A percentile compares a stretch with the other conserved stretches of the same genome.
Evolutionary conservation across 1,140 invertebrate genomes (phyloP).

Genomic region (Drosophila parabipectinata): DNA sequence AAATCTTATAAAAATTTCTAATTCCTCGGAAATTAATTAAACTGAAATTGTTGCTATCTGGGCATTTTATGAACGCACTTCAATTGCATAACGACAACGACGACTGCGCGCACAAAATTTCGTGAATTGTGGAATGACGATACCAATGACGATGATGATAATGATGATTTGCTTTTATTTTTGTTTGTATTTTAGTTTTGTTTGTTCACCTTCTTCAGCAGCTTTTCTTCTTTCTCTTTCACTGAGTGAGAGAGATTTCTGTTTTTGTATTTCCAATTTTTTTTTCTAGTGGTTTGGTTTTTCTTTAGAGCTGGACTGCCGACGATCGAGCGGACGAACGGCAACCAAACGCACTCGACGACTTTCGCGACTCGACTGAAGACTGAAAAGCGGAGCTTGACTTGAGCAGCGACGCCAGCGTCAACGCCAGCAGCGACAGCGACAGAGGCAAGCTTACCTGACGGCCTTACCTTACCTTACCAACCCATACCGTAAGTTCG

Average conservation of each 20-base stretch:
- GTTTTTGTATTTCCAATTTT: constrained; percentile 13
- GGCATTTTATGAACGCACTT: constrained; percentile 67
- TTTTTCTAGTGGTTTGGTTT: constrained; percentile 24
- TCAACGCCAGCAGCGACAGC: neutral
- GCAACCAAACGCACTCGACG: constrained; percentile 79
- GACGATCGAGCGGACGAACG: constrained; percentile 51
- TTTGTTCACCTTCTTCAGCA: constrained; percentile 31
- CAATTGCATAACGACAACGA: constrained; percentile 73
- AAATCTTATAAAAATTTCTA: constrained; percentile 30
- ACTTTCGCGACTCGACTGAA: constrained; percentile 83
- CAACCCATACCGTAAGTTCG: constrained; percentile 58
- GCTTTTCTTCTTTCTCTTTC: constrained; percentile 32
- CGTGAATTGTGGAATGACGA: constrained; percentile 26
- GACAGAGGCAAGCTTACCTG: constrained; percentile 37
- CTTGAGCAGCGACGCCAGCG: constrained; percentile 21
- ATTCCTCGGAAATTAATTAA: constrained; percentile 39
- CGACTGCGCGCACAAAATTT: constrained; percentile 62
- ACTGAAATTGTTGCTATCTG: constrained; percentile 53
- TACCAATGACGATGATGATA: constrained; percentile 7
- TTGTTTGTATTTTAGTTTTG: constrained; percentile 7
- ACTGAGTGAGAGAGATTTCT: constrained; percentile 15
- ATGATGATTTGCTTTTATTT: constrained; percentile 21
- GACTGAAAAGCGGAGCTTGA: constrained; percentile 38
- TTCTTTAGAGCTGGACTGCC: constrained; percentile 39
- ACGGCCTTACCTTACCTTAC: constrained; percentile 58